Base-by-base conservation (phyloP, 2,888 invertebrate genomes). In the Panopea generosa region DNA sequence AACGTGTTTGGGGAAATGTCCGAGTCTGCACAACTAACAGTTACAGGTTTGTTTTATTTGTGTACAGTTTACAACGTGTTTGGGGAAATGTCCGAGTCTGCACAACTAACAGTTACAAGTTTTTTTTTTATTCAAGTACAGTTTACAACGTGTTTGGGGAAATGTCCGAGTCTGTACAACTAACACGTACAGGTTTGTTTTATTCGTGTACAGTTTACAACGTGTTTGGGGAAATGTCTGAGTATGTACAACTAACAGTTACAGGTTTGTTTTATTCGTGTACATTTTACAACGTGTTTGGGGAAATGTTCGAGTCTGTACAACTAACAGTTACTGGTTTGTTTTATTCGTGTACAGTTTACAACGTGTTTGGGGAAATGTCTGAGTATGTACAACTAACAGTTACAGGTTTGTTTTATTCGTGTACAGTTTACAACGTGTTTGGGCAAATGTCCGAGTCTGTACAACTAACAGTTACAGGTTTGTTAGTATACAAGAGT, bases 91-190 rank as follows among this genome's bases (percentile, higher is more conserved):
- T 82, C 86, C 43, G 86, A 86, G 70, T 84, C 84, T 1, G 97
- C 97, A 0, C 94, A 96, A 53, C 93, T 98, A 49, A 97, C 97
- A 90, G 96, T 89, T 9, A 96, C 97, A 59, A 94, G 95, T 90
- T 93, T 90, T 94, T 93, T 67, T 93, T 67, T 59, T 91, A 90
- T 83, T 85, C 86, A n/a, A 87, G 87, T 68, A 85, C 81, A 52
- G 88, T 87, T 7, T 71, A 75, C 43, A 90, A 90, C 77, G 74
- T 66, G 3, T 88, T 86, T 52, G 90, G 90, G 16, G 83, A 85
- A 47, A 86, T 84, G 55, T 82, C 86, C 43, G 86, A 86, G 70
- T 84, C 84, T 1, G 97, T 97, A 0, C 94, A 96, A 53, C 93
- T 98, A 49, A 97, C 97, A 90, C 96, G 88, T 9, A 96, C 97